Evolutionary conservation across 92 coral and sea anemone species (phyloP).

Genomic region (Epizoanthus illoricatus): DNA sequence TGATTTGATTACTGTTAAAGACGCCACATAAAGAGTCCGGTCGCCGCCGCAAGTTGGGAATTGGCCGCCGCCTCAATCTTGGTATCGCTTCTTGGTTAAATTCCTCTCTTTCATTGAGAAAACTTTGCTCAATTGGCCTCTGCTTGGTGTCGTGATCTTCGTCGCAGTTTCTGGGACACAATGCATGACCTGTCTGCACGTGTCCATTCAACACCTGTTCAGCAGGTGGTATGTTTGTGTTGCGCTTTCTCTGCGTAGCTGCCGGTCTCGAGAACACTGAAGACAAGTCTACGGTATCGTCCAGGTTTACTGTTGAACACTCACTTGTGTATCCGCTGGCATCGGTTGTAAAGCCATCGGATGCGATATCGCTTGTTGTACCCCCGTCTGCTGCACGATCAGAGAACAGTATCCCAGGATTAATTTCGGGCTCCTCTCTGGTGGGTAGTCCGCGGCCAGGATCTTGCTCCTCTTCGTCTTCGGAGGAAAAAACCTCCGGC

Average conservation of each 20-base stretch:
- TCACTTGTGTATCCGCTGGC: slow-evolving; percentile 30
- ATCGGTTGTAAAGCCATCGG: slow-evolving; percentile 29
- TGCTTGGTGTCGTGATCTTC: background rate
- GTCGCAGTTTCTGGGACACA: background rate
- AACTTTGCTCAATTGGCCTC: background rate
- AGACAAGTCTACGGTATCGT: slow-evolving; percentile 15
- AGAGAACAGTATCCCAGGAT: background rate
- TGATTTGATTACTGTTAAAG: background rate
- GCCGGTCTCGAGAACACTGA: background rate
- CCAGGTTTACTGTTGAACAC: background rate
- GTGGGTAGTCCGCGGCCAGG: too few species aligned
- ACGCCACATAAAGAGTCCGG: slow-evolving; percentile 17
- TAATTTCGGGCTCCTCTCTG: background rate
- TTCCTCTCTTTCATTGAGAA: background rate
- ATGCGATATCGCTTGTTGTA: background rate
- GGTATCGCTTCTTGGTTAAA: background rate
- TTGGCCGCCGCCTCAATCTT: background rate
- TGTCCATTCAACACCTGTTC: background rate
- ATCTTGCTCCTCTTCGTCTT: slow-evolving; percentile 21
- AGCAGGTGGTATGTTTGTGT: background rate
- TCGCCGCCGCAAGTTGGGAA: background rate
- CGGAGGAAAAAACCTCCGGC: slow-evolving; percentile 34
- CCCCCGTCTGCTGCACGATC: background rate
- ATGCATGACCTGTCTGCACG: background rate
- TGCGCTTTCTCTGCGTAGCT: background rate